Conservation (phyloP, 2,797 vertebrate genomes). For the Lates japonicus region DNA sequence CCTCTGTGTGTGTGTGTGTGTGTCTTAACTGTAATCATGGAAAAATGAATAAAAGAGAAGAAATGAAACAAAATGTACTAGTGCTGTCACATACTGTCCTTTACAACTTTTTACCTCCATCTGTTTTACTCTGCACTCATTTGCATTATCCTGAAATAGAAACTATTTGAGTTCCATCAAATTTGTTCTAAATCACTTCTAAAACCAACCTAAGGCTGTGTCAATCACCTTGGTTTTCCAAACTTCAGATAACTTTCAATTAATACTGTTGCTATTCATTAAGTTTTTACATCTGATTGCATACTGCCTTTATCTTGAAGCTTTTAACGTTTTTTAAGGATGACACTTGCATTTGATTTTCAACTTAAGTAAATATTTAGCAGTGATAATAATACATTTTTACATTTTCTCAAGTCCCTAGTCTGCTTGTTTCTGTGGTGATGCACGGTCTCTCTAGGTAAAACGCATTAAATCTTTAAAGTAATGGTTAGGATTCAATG, state of each 20-base stretch:
- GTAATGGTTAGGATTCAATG: neutral
- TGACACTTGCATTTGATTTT: neutral
- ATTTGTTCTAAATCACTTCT: neutral
- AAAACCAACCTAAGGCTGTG: neutral
- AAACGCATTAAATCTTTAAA: neutral
- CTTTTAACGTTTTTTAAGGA: neutral
- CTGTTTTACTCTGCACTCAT: too few species aligned
- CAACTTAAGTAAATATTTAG: neutral
- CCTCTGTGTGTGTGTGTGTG: too few species aligned
- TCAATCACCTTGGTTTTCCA: neutral
- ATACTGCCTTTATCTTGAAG: neutral
- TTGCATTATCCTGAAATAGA: neutral
- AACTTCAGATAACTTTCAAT: neutral
- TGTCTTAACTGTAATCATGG: conserved; percentile 1
- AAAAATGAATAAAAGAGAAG: neutral
- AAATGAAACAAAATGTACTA: neutral
- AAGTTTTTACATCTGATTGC: neutral
- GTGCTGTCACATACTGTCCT: neutral
- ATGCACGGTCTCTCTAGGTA: neutral
- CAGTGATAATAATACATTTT: neutral
- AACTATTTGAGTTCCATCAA: neutral
- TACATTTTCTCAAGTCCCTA: neutral
- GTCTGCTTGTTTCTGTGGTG: neutral
- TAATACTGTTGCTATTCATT: neutral
- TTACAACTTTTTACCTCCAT: neutral